These are phyloP conservation scores for Platycheirus rosarum DNA, from an alignment of 2,888 invertebrate genomes.

Conservation along the genomic window DNA sequence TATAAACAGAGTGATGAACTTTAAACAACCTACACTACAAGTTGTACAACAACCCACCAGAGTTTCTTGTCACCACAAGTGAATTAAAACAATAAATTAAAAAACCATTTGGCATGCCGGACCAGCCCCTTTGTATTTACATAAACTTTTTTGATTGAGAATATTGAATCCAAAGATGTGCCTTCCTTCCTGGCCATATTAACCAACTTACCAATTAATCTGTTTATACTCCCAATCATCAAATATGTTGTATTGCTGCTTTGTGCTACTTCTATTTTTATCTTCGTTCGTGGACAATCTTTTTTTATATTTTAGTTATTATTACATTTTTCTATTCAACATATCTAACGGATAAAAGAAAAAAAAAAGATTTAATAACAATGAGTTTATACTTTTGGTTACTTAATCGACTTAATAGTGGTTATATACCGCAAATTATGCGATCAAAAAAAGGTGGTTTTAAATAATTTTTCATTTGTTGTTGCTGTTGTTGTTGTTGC, in stretches of 20 bases:
- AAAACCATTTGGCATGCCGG: conserved; percentile 17
- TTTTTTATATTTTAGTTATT: conserved; percentile 63
- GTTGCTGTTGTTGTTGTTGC: conserved; percentile 31
- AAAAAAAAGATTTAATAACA: conserved; percentile 47
- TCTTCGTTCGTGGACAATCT: conserved; percentile 56
- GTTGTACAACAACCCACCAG: background rate
- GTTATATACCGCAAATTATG: conserved; percentile 73
- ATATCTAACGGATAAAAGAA: conserved; percentile 4
- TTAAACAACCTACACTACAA: background rate
- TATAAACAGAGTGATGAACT: conserved; percentile 23
- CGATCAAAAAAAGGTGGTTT: conserved; percentile 59
- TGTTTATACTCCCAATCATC: conserved; percentile 15
- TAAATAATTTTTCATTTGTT: conserved; percentile 44
- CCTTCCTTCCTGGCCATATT: conserved; percentile 4
- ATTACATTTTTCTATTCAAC: conserved; percentile 56
- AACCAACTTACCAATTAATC: background rate
- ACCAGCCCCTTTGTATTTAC: background rate
- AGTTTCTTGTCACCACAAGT: background rate
- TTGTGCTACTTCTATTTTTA: conserved; percentile 67
- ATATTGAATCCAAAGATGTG: conserved; percentile 16
- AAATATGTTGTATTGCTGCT: conserved; percentile 53
- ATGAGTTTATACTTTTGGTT: conserved; percentile 70
- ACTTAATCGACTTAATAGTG: conserved; percentile 69
- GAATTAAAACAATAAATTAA: conserved; percentile 3
- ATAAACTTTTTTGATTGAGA: background rate